Evolutionary conservation across 1,140 invertebrate genomes (phyloP), one percentile per base, ranked within the genome.

Genomic region (Neocloeon triangulifer): DNA sequence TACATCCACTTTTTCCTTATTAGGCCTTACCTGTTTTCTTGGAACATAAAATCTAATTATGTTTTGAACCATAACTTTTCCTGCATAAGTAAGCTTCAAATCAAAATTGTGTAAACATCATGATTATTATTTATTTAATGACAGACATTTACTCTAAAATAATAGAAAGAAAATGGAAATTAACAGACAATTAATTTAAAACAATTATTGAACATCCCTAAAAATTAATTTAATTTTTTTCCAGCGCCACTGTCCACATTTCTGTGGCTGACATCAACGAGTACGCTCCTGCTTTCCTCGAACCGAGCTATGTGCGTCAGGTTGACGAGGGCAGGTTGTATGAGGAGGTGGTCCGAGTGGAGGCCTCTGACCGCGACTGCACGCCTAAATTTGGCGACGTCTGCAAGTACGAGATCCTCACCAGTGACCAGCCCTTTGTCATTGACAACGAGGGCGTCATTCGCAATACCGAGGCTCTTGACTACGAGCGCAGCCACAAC

Each of bases 251-350:
- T 35, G 81, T 95, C 20, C 79, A 88, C 53, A 84, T 95, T 40
- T 79, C 77, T n/a, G 88, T 96, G 30, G 73, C 80, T 25, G 86
- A 94, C 54, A 82, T 92, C 33, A 94, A 95, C 56, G 85, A 92
- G 46, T 92, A 78, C 53, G 70, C 82, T 5, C 86, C 85, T 2
- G 73, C 76, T 25, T 91, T 89, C 54, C 55, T 74, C 12, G 76
- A 88, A 45, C 72, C 78, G n/a, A 75, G 79, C 15, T 88, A 88
- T 51, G 78, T 84, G 12, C 73, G 73, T 34, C 72, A 81, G 37
- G 79, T 94, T 5, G 82, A 91, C 51, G 91, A 94, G 48, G 85
- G 84, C 5, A 66, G 76, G 8, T 55, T 94, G 8, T 88, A 86
- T 51, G 73, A 84, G 43, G 76, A 86, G 47, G 79, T 95, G 20